Conservation (phyloP, 2,888 invertebrate genomes). For the Gerris lacustris region DNA sequence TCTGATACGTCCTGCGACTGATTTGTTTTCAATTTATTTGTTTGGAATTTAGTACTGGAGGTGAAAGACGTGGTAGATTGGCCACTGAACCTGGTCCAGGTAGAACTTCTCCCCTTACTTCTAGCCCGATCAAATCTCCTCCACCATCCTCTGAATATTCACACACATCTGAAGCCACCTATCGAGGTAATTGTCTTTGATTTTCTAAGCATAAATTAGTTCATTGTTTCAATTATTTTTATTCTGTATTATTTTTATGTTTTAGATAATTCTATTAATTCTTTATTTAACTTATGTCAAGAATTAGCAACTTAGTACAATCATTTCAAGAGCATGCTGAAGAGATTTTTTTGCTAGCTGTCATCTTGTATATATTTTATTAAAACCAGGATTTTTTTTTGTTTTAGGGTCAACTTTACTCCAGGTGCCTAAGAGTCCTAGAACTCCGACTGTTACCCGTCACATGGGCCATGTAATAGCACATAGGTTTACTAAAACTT, state of each 20-base stretch:
- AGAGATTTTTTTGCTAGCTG: too few relatives aligned
- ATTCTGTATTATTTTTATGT: too few relatives aligned
- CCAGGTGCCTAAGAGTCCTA: slow-evolving; percentile 41
- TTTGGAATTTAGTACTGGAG: slow-evolving; percentile 20
- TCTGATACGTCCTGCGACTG: too few relatives aligned
- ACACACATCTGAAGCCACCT: background rate
- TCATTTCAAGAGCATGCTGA: too few relatives aligned
- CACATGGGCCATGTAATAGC: slow-evolving; percentile 81
- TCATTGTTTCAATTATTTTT: slow-evolving; percentile 10
- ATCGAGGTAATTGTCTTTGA: background rate
- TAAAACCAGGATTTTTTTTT: background rate
- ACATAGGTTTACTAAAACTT: slow-evolving; percentile 78
- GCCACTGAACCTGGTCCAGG: slow-evolving; percentile 49
- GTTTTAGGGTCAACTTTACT: slow-evolving; percentile 17
- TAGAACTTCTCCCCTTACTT: slow-evolving; percentile 40
- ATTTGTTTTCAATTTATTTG: too few relatives aligned
- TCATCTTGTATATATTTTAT: too few relatives aligned
- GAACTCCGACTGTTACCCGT: slow-evolving; percentile 61
- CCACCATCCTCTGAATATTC: slow-evolving; percentile 36
- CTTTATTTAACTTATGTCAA: too few relatives aligned
- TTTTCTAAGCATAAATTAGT: background rate
- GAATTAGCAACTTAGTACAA: too few relatives aligned
- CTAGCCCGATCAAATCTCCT: slow-evolving; percentile 50
- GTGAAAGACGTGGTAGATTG: slow-evolving; percentile 41
- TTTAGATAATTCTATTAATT: too few relatives aligned